Evolutionary conservation across 2,113 vertebrate species (phyloP).

Genomic region (Chascanopsetta lugubris): DNA sequence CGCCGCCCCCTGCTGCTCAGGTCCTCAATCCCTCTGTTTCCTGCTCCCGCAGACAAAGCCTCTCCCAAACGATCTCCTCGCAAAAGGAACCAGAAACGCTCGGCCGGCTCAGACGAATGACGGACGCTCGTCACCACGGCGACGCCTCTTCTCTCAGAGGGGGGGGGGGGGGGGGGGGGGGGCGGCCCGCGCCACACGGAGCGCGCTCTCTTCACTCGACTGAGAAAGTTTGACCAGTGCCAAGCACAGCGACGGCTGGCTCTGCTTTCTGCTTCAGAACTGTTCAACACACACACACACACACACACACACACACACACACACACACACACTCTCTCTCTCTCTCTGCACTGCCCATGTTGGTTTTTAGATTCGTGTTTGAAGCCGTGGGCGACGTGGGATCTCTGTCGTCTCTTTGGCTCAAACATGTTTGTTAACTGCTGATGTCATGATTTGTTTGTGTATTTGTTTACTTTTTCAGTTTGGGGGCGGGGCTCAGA

Average conservation of each 20-base stretch:
- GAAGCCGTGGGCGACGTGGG: no score
- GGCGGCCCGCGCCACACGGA: constrained; percentile 4
- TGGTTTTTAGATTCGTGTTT: constrained; percentile 17
- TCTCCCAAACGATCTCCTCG: constrained; percentile 92
- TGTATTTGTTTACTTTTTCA: background rate
- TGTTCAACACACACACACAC: constrained; percentile 36
- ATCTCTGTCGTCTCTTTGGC: no score
- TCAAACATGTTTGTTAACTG: constrained; percentile 1
- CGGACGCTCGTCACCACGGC: constrained; percentile 9
- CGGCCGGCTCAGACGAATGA: constrained; percentile 98
- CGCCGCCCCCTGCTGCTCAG: no score
- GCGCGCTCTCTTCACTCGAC: constrained; percentile 12
- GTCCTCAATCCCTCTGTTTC: background rate
- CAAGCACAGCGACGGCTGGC: constrained; percentile 53
- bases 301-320: constrained; percentile 35
- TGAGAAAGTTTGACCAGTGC: constrained; percentile 59
- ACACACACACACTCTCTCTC: constrained; percentile 18
- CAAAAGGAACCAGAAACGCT: constrained; percentile 95
- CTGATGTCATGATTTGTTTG: constrained; percentile 28
- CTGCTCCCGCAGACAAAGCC: constrained; percentile 88
- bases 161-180: constrained; percentile 4
- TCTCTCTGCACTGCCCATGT: constrained; percentile 1
- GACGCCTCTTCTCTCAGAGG: background rate
- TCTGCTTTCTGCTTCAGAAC: constrained; percentile 43
- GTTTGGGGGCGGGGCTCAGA: constrained; percentile 3